phyloP scores from a whole-genome alignment of 2,888 invertebrate species.

The Ormia ochracea region DNA sequence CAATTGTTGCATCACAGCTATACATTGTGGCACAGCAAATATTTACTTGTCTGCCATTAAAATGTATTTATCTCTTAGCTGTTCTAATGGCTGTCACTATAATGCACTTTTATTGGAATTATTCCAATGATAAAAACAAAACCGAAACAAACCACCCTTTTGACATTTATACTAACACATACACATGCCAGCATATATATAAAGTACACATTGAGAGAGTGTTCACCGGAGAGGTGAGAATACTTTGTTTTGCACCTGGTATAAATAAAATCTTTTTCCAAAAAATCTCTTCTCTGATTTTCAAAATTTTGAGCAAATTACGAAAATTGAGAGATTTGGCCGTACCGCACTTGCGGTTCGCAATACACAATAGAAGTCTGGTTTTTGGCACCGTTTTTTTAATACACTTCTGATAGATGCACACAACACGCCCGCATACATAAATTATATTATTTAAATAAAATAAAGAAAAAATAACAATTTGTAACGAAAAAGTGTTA shows the following conservation, averaged over 20 bases:
- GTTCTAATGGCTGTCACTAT: background rate
- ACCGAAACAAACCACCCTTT: conserved; percentile 20
- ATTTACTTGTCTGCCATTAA: conserved; percentile 6
- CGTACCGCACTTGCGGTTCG: conserved; percentile 24
- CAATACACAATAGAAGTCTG: conserved; percentile 14
- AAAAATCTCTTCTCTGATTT: conserved; percentile 23
- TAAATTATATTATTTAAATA: conserved; percentile 31
- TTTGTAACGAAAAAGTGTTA: conserved; percentile 7
- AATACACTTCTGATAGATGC: background rate
- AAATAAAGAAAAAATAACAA: conserved; percentile 1
- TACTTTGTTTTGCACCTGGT: background rate
- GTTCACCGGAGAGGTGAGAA: background rate
- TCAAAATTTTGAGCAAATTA: conserved; percentile 8
- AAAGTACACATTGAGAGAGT: background rate
- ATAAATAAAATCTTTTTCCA: conserved; percentile 4
- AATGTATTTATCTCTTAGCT: background rate
- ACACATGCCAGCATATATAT: no score
- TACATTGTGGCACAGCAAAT: no score
- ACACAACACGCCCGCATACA: conserved; percentile 8
- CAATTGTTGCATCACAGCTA: conserved; percentile 60
- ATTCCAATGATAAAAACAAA: conserved; percentile 35
- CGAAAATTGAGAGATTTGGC: conserved; percentile 29
- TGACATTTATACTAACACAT: background rate
- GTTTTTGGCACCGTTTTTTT: conserved; percentile 2
- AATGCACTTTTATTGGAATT: conserved; percentile 41